Percentiles rank a stretch among this genome's conserved stretches.
Evolutionary conservation across 2,888 invertebrate species (phyloP).

Genomic region (Napeogenes inachia): DNA sequence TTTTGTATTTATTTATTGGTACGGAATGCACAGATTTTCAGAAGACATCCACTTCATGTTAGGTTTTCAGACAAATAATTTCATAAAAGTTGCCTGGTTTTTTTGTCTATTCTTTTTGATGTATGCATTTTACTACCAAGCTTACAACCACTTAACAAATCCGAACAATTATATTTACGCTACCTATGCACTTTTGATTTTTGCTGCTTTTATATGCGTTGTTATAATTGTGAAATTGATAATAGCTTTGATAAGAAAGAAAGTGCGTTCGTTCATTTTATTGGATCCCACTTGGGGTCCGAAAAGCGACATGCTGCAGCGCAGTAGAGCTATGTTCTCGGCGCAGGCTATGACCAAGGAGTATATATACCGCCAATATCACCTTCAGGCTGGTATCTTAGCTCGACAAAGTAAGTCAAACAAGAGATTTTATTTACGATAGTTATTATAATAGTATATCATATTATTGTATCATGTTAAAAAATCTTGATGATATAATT

Average conservation of each 20-base stretch:
- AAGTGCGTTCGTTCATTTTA: conserved; percentile 34
- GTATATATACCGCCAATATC: conserved; percentile 70
- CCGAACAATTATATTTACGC: conserved; percentile 14
- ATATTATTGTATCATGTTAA: background rate
- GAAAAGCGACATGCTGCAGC: conserved; percentile 47
- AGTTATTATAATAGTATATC: conserved; percentile 28
- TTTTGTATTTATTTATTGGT: conserved; percentile 56
- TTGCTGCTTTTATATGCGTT: conserved; percentile 24
- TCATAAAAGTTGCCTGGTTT: conserved; percentile 52
- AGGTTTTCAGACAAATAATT: conserved; percentile 53
- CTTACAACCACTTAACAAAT: conserved; percentile 23
- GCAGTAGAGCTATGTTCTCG: conserved; percentile 69
- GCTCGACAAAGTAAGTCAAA: conserved; percentile 53
- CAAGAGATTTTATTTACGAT: conserved; percentile 30
- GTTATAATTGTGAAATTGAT: conserved; percentile 34
- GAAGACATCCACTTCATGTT: conserved; percentile 72
- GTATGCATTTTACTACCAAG: conserved; percentile 43
- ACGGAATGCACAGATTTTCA: conserved; percentile 57
- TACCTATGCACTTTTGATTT: conserved; percentile 13
- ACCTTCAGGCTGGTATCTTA: conserved; percentile 60
- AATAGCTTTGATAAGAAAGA: conserved; percentile 39
- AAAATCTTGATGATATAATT: background rate
- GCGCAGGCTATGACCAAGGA: conserved; percentile 74
- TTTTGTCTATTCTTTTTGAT: conserved; percentile 37
- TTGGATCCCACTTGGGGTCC: conserved; percentile 62